phyloP scores from a whole-genome alignment of 2,797 vertebrate genomes.

The Antrozous pallidus region DNA sequence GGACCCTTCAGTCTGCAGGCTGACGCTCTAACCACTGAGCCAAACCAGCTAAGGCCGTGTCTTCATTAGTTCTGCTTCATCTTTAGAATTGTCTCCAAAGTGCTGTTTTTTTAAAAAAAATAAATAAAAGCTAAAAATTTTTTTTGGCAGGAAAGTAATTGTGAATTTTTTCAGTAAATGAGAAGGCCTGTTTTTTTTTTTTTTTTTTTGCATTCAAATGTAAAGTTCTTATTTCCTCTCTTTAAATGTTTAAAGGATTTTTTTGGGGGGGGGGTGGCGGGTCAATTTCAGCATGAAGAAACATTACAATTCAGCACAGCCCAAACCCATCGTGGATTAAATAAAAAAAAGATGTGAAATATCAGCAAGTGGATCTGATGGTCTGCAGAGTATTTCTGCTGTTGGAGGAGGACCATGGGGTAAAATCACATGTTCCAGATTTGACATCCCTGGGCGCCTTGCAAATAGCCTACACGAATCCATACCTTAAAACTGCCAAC shows the following conservation, averaged over 20 bases:
- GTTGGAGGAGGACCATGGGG: constrained; percentile 83
- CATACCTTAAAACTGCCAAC: constrained; percentile 87
- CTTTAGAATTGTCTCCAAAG: background rate
- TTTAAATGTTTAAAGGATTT: constrained; percentile 77
- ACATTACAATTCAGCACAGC: constrained; percentile 84
- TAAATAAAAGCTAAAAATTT: constrained; percentile 35
- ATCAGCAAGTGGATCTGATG: constrained; percentile 86
- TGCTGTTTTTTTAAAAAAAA: background rate
- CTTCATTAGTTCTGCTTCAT: background rate
- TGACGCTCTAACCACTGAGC: too few relatives aligned
- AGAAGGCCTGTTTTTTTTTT: too few relatives aligned
- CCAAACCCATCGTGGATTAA: constrained; percentile 79
- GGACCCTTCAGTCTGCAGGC: too few relatives aligned
- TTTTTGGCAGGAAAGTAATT: constrained; percentile 64
- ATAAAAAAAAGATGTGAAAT: constrained; percentile 82
- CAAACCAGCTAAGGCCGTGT: background rate
- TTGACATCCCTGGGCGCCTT: constrained; percentile 88
- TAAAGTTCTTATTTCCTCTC: constrained; percentile 72
- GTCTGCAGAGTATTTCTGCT: constrained; percentile 84
- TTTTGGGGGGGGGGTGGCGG: constrained; percentile 57
- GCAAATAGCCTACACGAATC: constrained; percentile 85
- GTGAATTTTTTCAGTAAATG: constrained; percentile 74
- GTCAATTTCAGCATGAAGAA: constrained; percentile 80
- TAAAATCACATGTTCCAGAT: constrained; percentile 85
- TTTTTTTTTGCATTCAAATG: constrained; percentile 71